phyloP scores from a whole-genome alignment of 2,888 invertebrate genomes.

The Acanthosepion esculentum region DNA sequence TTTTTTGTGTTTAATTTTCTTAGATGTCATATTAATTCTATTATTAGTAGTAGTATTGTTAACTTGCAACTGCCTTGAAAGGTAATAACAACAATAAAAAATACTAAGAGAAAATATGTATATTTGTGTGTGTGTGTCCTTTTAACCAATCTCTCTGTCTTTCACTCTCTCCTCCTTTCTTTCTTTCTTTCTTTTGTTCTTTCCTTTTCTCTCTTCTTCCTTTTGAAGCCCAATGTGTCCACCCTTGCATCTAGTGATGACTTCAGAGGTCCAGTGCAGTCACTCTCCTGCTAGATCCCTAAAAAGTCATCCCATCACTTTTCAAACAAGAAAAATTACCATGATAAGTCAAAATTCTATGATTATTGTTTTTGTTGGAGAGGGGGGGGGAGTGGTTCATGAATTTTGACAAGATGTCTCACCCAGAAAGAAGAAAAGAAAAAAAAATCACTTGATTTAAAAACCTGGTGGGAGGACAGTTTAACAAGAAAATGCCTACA shows the following conservation, averaged over 20 bases:
- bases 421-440: background rate
- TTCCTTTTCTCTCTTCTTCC: background rate
- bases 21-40: background rate
- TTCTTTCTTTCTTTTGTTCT: background rate
- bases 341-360: background rate
- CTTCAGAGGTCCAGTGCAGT: background rate
- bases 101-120: conserved; percentile 3
- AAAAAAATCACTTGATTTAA: background rate
- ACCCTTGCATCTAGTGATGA: background rate
- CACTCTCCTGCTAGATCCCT: background rate
- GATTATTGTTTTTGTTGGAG: background rate
- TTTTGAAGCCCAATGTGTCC: background rate
- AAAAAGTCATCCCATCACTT: background rate
- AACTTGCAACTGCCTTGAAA: background rate
- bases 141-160: background rate
- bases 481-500: too few species aligned
- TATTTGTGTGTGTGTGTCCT: background rate
- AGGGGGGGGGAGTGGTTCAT: background rate
- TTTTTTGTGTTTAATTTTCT: background rate
- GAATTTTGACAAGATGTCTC: background rate
- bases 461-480: background rate
- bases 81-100: conserved; percentile 3
- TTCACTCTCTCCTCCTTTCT: too few species aligned
- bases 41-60: background rate
- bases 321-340: background rate